Base-by-base conservation (phyloP, 2,113 vertebrate species). In the Xiphophorus hellerii region DNA sequence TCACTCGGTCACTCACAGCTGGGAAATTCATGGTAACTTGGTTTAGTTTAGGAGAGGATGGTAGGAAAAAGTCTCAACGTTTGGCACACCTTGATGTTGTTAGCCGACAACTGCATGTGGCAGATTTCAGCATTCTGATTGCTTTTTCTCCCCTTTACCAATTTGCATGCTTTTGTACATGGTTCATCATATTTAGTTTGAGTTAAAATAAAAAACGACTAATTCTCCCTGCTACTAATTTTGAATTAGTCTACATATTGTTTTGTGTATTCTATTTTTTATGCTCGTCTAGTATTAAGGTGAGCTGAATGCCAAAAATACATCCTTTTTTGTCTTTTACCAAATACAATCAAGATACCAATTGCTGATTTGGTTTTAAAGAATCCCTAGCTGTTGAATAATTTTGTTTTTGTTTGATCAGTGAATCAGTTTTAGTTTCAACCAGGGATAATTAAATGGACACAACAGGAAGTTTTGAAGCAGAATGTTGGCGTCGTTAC, bases 21-120 rank as follows among this genome's bases (percentile, higher is more conserved):
- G 87, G 87, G 78, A 88, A 84, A 88, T 85, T 87, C 82, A 88
- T 73, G 77, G 76, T 85, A 92, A 85, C 88, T 85, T 79, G 84
- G 71, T 87, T 83, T 79, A 39, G 90, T 66, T 20, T 28, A 15
- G 61, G 61, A 1, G 9, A 51, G 22, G 68, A 39, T 35, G 11
- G 20, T 15, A 11, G 27, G 29, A 15, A 25, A 27, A 71, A 29
- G 67, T 64, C 74, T 77, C 80, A 83, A 78, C 80, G 51, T 42
- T 73, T 75, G 79, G 39, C 73, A 73, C 88, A 84, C 77, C 79
- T 90, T 48, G 27, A 66, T 80, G 82, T 80, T 42, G 5, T 63
- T 12, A n/a, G 74, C 28, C 17, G 66, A 80, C 85, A 82, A 90
- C 85, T 63, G 25, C 83, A 80, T 77, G 77, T 82, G 81, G 86